phyloP scores from a whole-genome alignment of 2,797 vertebrate species.

The Novumbra hubbsi region DNA sequence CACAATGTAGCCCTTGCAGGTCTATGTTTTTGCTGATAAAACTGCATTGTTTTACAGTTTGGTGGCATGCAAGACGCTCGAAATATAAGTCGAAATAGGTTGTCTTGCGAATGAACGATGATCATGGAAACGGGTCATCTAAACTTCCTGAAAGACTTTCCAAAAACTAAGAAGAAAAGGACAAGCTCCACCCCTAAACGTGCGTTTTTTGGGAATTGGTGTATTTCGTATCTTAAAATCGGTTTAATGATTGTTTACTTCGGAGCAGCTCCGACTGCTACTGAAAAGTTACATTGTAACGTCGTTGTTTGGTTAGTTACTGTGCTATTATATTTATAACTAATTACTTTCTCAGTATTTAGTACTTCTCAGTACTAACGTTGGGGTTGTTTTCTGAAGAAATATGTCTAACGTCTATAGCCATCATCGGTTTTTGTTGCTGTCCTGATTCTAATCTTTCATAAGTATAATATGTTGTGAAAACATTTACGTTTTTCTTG shows the following conservation, averaged over 20 bases:
- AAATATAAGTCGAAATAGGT: background rate
- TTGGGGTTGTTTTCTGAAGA: background rate
- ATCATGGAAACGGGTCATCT: background rate
- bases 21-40: slow-evolving; percentile 2
- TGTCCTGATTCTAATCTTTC: background rate
- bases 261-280: background rate
- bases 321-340: background rate
- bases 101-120: background rate
- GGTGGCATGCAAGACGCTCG: background rate
- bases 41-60: background rate
- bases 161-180: slow-evolving; percentile 41
- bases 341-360: background rate
- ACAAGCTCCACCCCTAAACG: slow-evolving; percentile 6
- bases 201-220: background rate
- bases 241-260: slow-evolving; percentile 22
- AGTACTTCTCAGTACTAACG: background rate
- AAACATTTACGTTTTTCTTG: background rate
- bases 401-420: background rate
- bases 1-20: slow-evolving; percentile 25
- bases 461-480: background rate
- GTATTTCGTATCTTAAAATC: background rate
- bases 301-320: background rate
- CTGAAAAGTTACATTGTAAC: background rate
- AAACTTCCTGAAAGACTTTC: slow-evolving; percentile 20
- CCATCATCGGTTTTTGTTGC: background rate